These are phyloP conservation scores for Laticauda colubrina DNA, from an alignment of 2,113 vertebrate genomes.

Conservation along the genomic window DNA sequence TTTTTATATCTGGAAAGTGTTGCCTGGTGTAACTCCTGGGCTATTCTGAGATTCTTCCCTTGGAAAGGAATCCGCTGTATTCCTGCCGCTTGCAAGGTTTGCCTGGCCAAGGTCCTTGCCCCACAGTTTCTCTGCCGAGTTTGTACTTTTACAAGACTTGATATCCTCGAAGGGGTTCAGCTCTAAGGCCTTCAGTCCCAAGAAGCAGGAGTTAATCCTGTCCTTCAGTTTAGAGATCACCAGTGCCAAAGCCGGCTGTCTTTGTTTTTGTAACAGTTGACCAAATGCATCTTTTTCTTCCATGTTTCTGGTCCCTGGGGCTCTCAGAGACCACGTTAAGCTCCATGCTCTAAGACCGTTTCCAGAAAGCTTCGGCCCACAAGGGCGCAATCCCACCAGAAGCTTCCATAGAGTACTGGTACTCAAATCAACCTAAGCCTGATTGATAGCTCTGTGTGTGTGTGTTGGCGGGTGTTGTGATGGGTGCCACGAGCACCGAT, in stretches of 20 bases:
- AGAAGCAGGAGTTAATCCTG: not conserved
- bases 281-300: not conserved
- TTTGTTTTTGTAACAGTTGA: not conserved
- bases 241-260: not conserved
- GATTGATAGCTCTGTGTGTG: not conserved
- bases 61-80: not conserved
- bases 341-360: not conserved
- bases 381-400: not conserved
- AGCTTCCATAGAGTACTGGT: not conserved
- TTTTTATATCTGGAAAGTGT: not conserved
- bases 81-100: not conserved
- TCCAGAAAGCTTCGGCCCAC: not conserved
- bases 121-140: not conserved
- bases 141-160: not conserved
- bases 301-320: not conserved
- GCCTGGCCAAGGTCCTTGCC: not conserved
- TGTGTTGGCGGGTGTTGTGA: not conserved
- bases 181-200: not conserved
- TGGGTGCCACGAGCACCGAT: not conserved
- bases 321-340: not conserved
- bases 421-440: not conserved
- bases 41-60: not conserved
- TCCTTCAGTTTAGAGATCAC: not conserved
- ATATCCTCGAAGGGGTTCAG: not conserved
- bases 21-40: not conserved